These are phyloP conservation scores for Ochlodes sylvanus DNA, from an alignment of 2,888 invertebrate species.

Conservation along the genomic window DNA sequence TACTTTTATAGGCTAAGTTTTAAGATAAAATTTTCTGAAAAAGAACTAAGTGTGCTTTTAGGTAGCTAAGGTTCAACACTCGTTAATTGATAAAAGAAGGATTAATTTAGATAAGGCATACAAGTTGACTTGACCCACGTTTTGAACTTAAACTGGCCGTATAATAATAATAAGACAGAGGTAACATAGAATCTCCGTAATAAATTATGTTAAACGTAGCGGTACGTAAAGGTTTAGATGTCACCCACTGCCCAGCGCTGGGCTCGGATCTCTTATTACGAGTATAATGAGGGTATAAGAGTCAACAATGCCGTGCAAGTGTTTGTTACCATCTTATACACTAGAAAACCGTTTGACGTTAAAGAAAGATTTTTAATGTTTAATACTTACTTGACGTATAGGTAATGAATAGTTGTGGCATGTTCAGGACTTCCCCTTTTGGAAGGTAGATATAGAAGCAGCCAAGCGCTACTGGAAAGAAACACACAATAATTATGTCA, in stretches of 20 bases:
- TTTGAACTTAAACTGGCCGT: constrained; percentile 30
- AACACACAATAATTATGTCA: too few relatives aligned
- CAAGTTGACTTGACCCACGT: constrained; percentile 35
- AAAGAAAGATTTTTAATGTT: not conserved
- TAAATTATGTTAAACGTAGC: constrained; percentile 5
- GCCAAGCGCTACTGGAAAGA: too few relatives aligned
- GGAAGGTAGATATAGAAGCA: not conserved
- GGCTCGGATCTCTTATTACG: not conserved
- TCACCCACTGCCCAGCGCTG: not conserved
- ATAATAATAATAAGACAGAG: constrained; percentile 7
- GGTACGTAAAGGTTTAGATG: not conserved
- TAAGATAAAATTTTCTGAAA: constrained; percentile 32
- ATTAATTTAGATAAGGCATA: constrained; percentile 38
- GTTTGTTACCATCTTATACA: not conserved
- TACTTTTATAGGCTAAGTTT: not conserved
- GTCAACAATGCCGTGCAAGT: not conserved
- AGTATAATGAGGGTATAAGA: not conserved
- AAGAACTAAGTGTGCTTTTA: constrained; percentile 18
- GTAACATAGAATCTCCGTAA: constrained; percentile 5
- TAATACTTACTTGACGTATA: not conserved
- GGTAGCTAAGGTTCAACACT: constrained; percentile 34
- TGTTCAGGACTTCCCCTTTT: not conserved
- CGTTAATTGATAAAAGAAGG: constrained; percentile 35
- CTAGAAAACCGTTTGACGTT: not conserved
- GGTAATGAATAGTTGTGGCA: too few relatives aligned